Evolutionary conservation across 2,113 vertebrate genomes (phyloP), one percentile per base, ranked within the genome.

Genomic region (Rhodinocichla rosea): DNA sequence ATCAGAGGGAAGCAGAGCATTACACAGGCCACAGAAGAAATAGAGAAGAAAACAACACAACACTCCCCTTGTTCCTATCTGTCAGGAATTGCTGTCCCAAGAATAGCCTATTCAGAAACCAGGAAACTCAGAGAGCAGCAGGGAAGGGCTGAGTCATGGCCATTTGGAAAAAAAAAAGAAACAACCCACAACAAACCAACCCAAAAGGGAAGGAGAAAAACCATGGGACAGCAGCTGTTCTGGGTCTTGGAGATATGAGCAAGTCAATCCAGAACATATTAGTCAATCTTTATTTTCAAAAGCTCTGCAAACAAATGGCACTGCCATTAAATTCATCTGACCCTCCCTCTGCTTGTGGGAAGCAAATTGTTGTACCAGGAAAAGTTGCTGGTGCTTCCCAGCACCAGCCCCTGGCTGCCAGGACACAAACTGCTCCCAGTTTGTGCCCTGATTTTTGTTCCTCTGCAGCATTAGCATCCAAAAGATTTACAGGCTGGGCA

Each of bases 101-200:
- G 87, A 95, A 93, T 69, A 92, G 87, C 63, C 91, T 91, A 62
- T 90, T 95, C 84, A 95, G 78, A 87, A 89, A 92, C 9, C 75
- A 94, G 91, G 91, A 93, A 96, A 91, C 68, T 81, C 89, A 27
- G 73, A 71, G 64, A 92, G 82, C 87, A 73, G 90, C 93, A 45
- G 68, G 90, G 88, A 97, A 95, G 85, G 82, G 87, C 92, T 96
- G 96, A 96, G 90, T 94, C 93, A 95, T 6, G 35, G 71, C 44
- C 63, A 69, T 21, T 33, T 57, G 49, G 22, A 63, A 42, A 47
- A 53, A 47, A 53, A 77, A 85, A 67, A 33, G 35, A 32, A 40
- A 49, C 21, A 87, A 52, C 23, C 71, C 56, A 94, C 81, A 94
- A 52, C 64, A 89, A 89, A 95, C 83, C 56, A 94, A 79, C 65